Evolutionary conservation across 2,113 vertebrate genomes (phyloP).

Genomic region (Progne subis): DNA sequence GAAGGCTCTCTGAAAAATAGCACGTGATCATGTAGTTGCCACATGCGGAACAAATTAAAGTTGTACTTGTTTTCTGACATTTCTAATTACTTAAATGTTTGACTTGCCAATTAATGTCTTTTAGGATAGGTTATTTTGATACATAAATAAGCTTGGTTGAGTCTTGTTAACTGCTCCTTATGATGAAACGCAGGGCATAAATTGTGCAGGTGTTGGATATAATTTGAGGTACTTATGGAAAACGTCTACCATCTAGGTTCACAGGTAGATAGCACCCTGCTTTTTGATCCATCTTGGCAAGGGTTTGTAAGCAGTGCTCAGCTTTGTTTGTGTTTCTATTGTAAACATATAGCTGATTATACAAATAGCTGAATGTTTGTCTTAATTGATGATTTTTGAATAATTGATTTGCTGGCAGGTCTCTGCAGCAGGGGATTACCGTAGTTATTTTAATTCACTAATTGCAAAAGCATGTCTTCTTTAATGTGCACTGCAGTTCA

Average conservation of each 20-base stretch:
- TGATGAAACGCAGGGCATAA: background rate
- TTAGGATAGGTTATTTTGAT: background rate
- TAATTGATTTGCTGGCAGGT: constrained; percentile 61
- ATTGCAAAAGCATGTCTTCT: constrained; percentile 23
- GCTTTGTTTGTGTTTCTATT: constrained; percentile 54
- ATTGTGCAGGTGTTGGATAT: background rate
- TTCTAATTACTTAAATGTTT: background rate
- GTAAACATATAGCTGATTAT: constrained; percentile 57
- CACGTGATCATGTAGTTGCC: background rate
- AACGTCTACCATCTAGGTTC: background rate
- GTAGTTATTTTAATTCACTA: constrained; percentile 72
- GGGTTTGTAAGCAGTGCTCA: background rate
- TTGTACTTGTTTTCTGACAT: background rate
- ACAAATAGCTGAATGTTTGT: constrained; percentile 67
- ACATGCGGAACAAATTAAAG: background rate
- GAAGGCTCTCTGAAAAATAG: background rate
- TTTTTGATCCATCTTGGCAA: background rate
- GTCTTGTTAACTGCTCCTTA: background rate
- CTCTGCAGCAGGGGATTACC: constrained; percentile 49
- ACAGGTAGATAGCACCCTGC: background rate
- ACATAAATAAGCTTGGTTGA: background rate
- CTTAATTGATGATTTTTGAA: constrained; percentile 61
- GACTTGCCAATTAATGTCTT: background rate
- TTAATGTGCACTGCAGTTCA: background rate
- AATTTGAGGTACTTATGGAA: background rate